Evolutionary conservation across 2,113 vertebrate species (phyloP), one percentile per base, ranked within the genome.

Genomic region (Planiliza haematocheilus): DNA sequence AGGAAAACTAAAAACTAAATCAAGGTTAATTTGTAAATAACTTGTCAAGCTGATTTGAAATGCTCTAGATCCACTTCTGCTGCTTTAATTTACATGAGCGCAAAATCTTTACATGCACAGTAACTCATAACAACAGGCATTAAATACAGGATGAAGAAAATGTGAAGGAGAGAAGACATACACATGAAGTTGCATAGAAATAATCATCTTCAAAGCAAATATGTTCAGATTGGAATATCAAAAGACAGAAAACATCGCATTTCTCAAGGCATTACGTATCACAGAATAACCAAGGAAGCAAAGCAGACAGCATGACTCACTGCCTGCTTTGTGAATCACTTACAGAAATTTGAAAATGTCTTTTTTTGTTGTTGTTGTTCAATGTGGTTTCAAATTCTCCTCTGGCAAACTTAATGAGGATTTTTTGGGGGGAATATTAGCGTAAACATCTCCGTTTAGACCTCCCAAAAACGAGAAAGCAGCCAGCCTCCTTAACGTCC

Each of bases 251-350:
- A 78, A 71, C 59, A 34, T 43, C 18, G 66, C 17, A 62, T 73
- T 67, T 79, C n/a, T 82, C 82, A 85, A 88, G 86, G 82, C 21
- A 65, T 71, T 21, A 0, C 4, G 4, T 58, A 69, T 57, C 50
- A 79, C 30, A 73, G 43, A 70, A 67, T 65, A 53, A 37, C 55
- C 36, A 39, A 46, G n/a, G 64, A 78, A 49, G 42, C 79, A 67
- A 59, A 79, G 70, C 36, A 88, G 82, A 86, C 79, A 73, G 78
- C 41, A 24, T 85, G 88, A 88, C 70, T 88, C 84, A 81, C 37
- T 24, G 78, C 58, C 75, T 68, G 73, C 45, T 5, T 8, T 11
- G 59, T 52, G 38, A 87, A 72, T 82, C 70, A 50, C 52, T 58
- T 43, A 65, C 64, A 76, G 20, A 65, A 51, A 66, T 75, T 58